Percentiles rank a stretch among this genome's conserved stretches.
phyloP scores from a whole-genome alignment of 2,113 vertebrate genomes.

The Myiozetetes cayanensis region DNA sequence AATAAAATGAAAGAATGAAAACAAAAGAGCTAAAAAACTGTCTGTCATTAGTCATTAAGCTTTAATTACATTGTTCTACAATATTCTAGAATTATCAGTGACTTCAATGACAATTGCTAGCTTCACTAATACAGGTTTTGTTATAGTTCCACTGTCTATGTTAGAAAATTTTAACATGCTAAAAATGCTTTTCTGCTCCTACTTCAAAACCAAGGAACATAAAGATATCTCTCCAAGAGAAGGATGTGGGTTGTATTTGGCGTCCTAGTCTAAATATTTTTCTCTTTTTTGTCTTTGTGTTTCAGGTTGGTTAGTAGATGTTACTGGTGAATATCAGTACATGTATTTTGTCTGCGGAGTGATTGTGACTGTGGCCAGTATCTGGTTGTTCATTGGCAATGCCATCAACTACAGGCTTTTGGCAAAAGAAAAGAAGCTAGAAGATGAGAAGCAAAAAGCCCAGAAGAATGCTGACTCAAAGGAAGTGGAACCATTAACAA shows the following conservation, averaged over 20 bases:
- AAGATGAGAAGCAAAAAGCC: conserved; percentile 72
- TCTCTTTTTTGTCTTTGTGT: conserved; percentile 45
- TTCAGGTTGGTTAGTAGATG: conserved; percentile 91
- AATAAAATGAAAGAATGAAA: conserved; percentile 21
- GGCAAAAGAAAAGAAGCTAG: conserved; percentile 81
- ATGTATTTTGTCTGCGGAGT: conserved; percentile 92
- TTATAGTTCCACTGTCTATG: not conserved
- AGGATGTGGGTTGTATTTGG: not conserved
- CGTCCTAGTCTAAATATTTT: not conserved
- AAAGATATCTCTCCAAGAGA: not conserved
- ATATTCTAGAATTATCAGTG: not conserved
- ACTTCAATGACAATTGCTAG: not conserved
- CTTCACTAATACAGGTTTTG: not conserved
- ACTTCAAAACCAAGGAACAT: not conserved
- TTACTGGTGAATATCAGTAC: conserved; percentile 89
- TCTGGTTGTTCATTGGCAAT: conserved; percentile 96
- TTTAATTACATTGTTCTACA: conserved; percentile 2
- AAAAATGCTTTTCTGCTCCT: not conserved
- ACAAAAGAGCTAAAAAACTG: not conserved
- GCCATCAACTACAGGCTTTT: conserved; percentile 92
- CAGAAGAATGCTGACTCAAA: conserved; percentile 56
- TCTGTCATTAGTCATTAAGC: not conserved
- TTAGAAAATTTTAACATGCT: not conserved
- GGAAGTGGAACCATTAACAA: conserved; percentile 73
- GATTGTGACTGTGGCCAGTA: conserved; percentile 85